phyloP scores from a whole-genome alignment of 2,888 invertebrate genomes.

The Tipula helvola region DNA sequence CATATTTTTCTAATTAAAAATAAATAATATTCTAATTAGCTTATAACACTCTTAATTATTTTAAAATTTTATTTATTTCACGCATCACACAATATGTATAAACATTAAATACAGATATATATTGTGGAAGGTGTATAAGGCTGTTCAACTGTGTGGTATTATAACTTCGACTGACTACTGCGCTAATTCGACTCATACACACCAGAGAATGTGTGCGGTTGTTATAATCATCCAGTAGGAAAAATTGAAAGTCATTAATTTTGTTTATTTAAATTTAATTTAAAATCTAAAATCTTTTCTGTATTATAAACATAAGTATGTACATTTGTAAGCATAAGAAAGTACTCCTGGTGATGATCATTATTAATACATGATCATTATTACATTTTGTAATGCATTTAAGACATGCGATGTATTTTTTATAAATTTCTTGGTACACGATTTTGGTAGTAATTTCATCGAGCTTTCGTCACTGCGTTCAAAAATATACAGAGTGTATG shows the following conservation, averaged over 20 bases:
- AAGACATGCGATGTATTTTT: background rate
- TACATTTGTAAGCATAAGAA: background rate
- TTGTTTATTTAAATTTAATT: background rate
- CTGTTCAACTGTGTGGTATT: background rate
- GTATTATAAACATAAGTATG: background rate
- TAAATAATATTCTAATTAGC: background rate
- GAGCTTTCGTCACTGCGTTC: background rate
- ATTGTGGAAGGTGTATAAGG: background rate
- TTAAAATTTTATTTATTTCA: background rate
- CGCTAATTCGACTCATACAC: background rate
- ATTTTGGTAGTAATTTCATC: background rate
- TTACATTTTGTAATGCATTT: background rate
- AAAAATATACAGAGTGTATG: background rate
- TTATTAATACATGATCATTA: background rate
- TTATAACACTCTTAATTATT: slow-evolving; percentile 4
- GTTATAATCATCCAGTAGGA: background rate
- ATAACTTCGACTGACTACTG: background rate
- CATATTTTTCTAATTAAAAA: background rate
- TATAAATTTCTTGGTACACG: background rate
- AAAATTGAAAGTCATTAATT: background rate
- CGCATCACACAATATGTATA: background rate
- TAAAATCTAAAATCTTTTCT: background rate
- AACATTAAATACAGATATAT: background rate
- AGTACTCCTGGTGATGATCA: background rate
- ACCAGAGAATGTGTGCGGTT: background rate